phyloP scores from a whole-genome alignment of 2,113 vertebrate species.

The Prinia subflava region DNA sequence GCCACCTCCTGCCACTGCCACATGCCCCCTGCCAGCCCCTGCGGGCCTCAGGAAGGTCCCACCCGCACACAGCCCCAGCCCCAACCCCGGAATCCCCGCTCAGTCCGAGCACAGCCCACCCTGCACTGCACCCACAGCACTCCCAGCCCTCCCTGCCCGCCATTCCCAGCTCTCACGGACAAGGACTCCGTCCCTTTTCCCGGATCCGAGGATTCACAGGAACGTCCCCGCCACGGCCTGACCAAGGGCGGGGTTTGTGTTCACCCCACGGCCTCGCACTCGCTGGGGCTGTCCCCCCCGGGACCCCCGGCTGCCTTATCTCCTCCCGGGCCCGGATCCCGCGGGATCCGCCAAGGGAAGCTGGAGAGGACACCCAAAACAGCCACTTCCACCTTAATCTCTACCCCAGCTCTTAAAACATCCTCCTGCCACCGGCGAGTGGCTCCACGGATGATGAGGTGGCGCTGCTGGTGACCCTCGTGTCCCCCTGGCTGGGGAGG shows the following conservation, averaged over 20 bases:
- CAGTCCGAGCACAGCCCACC: neutral
- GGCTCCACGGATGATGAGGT: rapidly evolving
- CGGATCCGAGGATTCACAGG: neutral
- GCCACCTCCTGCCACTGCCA: neutral
- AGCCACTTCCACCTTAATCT: neutral
- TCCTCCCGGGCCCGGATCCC: neutral
- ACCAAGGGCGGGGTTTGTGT: neutral
- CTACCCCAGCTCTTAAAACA: neutral
- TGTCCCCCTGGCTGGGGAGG: neutral
- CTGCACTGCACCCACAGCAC: neutral
- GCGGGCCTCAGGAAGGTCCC: conserved; percentile 10
- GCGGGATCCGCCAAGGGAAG: neutral
- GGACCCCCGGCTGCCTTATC: neutral
- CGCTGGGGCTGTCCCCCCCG: rapidly evolving
- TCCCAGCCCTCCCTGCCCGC: too few species aligned
- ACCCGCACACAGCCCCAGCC: neutral
- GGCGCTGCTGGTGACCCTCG: neutral
- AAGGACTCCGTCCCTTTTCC: neutral
- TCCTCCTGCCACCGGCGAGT: neutral
- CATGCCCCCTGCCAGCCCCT: neutral
- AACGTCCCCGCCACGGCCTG: neutral
- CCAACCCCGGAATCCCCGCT: neutral
- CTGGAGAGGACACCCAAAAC: neutral
- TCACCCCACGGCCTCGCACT: neutral
- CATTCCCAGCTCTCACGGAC: rapidly evolving